Base-by-base conservation (phyloP, 2,797 vertebrate species). In the Acrocephalus scirpaceus region DNA sequence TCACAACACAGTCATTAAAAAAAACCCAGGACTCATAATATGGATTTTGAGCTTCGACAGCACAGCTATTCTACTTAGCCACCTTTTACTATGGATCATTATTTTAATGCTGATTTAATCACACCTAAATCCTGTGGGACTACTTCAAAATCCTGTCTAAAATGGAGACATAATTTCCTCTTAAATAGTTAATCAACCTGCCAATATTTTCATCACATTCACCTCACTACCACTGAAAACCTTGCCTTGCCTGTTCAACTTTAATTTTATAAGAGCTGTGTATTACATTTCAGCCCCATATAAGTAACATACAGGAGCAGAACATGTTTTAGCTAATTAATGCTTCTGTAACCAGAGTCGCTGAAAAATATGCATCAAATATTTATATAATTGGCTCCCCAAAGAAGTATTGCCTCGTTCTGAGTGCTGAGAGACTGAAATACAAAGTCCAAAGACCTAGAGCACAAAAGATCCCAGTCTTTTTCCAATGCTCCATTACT, bases 321-420 rank as follows among this genome's bases (percentile, higher is more conserved):
- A 93, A 83, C 58, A 32, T 13, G 47, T 86, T 94, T 92, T 72
- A 94, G 75, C 91, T 94, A 91, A 95, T 95, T 92, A 97, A 93
- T 93, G 81, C 45, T 85, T 86, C 81, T 77, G 88, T 92, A 96
- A 92, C 65, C 53, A 83, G 86, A 96, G 90, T 51, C 0, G 1
- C 7, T 95, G 88, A 93, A 96, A 95, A 93, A 92, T 86, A 83
- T 67, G 25, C 86, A 95, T 96, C 45, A 96, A 94, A 93, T 93
- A 94, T 96, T 96, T 94, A 95, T 86, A 74, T 54, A 83, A 91
- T 32, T 56, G 32, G 20, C 73, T 84, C 42, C 34, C 48, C 38
- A 81, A 67, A 88, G 86, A 62, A 80, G 71, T 5, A 70, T 20
- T 67, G 42, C 22, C 56, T 88, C 42, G 3, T 87, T 92, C 53